Base-by-base conservation (phyloP, 2,888 invertebrate species). In the Sphaeridia pumilis region DNA sequence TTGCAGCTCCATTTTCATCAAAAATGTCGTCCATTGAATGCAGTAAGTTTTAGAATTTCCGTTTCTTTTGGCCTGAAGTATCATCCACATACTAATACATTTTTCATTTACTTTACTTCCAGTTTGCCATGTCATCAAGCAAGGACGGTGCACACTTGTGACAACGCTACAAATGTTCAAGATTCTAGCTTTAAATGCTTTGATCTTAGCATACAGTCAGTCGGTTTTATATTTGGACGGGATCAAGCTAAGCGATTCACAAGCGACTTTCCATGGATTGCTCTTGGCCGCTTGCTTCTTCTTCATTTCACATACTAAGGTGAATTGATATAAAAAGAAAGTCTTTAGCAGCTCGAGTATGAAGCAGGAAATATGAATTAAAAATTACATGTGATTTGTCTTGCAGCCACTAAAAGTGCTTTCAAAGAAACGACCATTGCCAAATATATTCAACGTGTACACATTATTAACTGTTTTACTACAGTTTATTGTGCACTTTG, bases 161-260 rank as follows among this genome's bases (percentile, higher is more conserved):
- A 99, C 98, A 1, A 99, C 98, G 0, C 76, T 99, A 56, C 98
- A 99, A 73, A 99, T 99, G 98, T 99, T 99, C 75, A 99, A 99
- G 76, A 99, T 99, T 66, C 75, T 99, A 52, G 98, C 98, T 0
- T 73, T 99, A 50, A 98, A 99, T 71, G 98, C 98, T 0, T 78
- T 99, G 2, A 89, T 98, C 61, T 77, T 95, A 61, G 98, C 98
- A 1, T 99, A 99, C 76, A 92, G 94, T 67, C 95, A 98, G 73
- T 95, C 95, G 2, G 97, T 98, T 25, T 76, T 99, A 22, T 98
- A 98, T 70, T 78, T 98, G 60, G 95, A 97, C 70, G 97, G 97
- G 14, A 88, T 98, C 63, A 98, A 94, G 73, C 88, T 97, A 69
- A 89, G 93, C 67, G 97, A 99, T 71, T 84, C 86, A 22, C 98